phyloP scores from a whole-genome alignment of 2,113 vertebrate genomes.

The Brevimyrus niger region DNA sequence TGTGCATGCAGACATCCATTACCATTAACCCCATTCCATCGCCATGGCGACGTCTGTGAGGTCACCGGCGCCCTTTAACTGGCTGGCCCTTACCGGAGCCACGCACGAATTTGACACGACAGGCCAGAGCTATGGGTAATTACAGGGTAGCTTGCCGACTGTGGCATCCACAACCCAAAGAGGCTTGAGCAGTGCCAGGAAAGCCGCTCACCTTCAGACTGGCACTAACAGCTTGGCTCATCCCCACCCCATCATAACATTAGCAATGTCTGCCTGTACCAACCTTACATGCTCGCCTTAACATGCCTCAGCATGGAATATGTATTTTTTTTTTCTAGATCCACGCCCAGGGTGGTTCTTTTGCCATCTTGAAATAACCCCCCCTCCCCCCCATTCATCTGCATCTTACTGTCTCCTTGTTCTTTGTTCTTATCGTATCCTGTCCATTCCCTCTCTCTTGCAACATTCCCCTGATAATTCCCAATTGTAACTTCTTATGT shows the following conservation, averaged over 20 bases:
- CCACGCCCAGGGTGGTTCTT: constrained; percentile 53
- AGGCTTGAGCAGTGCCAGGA: background rate
- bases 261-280: constrained; percentile 69
- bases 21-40: constrained; percentile 68
- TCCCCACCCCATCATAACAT: constrained; percentile 36
- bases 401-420: constrained; percentile 50
- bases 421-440: constrained; percentile 40
- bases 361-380: constrained; percentile 24
- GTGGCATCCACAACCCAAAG: constrained; percentile 21
- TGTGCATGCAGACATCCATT: constrained; percentile 79
- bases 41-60: constrained; percentile 51
- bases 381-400: constrained; percentile 29
- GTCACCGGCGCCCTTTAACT: constrained; percentile 36
- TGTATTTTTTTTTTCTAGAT: constrained; percentile 29
- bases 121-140: constrained; percentile 33
- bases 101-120: background rate
- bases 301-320: constrained; percentile 68
- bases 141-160: constrained; percentile 18
- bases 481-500: constrained; percentile 49
- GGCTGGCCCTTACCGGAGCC: constrained; percentile 39
- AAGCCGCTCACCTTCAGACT: background rate
- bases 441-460: constrained; percentile 48
- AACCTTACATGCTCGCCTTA: constrained; percentile 70
- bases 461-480: constrained; percentile 54
- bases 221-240: constrained; percentile 30